Evolutionary conservation across 37 sponge, comb jelly and placozoan genomes (phyloP).

Genomic region (Bolinopsis microptera): DNA sequence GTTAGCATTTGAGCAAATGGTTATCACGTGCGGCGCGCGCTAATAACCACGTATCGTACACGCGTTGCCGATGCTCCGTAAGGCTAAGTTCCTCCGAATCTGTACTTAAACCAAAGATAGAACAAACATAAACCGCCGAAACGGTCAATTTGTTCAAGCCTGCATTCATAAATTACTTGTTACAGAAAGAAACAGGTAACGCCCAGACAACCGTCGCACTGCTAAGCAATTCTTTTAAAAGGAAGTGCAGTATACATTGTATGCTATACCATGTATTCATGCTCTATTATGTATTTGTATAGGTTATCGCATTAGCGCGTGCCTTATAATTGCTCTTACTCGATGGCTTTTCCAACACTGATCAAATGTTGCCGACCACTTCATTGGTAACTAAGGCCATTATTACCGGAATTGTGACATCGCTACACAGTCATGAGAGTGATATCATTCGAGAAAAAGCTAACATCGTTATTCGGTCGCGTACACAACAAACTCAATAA

Average conservation of each 20-base stretch:
- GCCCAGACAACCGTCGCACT: neutral
- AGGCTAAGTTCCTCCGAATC: no score
- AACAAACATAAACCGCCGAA: no score
- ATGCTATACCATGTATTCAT: neutral
- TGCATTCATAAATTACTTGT: no score
- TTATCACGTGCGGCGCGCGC: conserved; percentile 15
- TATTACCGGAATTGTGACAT: no score
- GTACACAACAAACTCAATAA: no score
- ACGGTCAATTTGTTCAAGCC: no score
- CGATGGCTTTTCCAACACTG: neutral
- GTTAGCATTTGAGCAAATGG: conserved; percentile 66
- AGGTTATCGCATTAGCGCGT: neutral
- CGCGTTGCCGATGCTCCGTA: neutral
- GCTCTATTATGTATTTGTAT: neutral
- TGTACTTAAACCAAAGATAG: no score
- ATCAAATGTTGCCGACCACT: no score
- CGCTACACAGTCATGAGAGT: no score
- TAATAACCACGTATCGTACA: neutral
- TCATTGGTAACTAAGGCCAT: no score
- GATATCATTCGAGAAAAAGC: no score
- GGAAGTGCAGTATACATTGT: neutral
- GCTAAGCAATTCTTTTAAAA: neutral
- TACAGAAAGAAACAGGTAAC: neutral
- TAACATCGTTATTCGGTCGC: no score
- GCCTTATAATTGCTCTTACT: neutral